These are phyloP conservation scores for Pseudococcus longispinus DNA, from an alignment of 2,888 invertebrate species.

Conservation along the genomic window DNA sequence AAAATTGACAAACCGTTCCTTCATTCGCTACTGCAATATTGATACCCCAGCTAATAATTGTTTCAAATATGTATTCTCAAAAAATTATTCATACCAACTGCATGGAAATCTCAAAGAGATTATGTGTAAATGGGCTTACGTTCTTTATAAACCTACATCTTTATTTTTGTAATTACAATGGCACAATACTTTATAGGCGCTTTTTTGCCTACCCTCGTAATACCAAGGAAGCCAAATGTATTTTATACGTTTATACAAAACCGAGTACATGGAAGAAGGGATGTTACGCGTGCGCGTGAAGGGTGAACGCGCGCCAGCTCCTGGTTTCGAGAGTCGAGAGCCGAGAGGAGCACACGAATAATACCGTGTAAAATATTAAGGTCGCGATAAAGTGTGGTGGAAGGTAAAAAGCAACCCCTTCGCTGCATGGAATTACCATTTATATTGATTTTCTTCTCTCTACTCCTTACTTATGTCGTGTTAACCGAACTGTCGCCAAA, in stretches of 20 bases:
- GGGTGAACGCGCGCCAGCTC: conserved; percentile 38
- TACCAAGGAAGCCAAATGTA: not conserved
- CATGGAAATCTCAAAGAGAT: not conserved
- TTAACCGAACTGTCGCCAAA: conserved; percentile 50
- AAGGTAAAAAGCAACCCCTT: conserved; percentile 54
- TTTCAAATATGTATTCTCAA: not conserved
- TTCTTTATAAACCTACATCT: not conserved
- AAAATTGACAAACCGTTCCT: too few relatives aligned
- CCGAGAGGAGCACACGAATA: conserved; percentile 20
- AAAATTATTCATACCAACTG: not conserved
- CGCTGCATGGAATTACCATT: conserved; percentile 55
- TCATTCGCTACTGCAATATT: too few relatives aligned
- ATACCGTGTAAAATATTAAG: conserved; percentile 53
- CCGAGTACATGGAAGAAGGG: not conserved
- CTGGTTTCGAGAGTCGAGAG: not conserved
- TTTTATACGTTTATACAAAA: conserved; percentile 13
- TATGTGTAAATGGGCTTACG: not conserved
- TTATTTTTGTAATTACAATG: not conserved
- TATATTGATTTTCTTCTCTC: conserved; percentile 53
- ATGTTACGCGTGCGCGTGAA: conserved; percentile 34
- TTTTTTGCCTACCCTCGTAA: not conserved
- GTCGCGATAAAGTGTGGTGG: conserved; percentile 51
- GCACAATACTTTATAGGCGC: not conserved
- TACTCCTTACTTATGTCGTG: conserved; percentile 44
- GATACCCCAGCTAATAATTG: too few relatives aligned